Evolutionary conservation across 2,888 invertebrate species (phyloP).

Genomic region (Rotaria sp.): DNA sequence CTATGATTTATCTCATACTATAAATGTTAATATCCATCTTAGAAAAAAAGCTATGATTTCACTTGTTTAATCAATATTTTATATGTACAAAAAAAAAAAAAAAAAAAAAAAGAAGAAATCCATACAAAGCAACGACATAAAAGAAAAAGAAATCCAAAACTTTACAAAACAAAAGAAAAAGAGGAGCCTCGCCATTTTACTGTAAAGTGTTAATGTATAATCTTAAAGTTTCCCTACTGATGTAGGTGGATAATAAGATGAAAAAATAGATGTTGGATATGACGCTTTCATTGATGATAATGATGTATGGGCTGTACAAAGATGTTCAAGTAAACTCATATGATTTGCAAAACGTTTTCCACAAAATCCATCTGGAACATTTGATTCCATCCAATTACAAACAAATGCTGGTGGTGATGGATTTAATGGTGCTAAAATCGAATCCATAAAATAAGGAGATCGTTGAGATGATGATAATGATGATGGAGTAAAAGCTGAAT

Average conservation of each 20-base stretch:
- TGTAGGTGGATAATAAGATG: not conserved
- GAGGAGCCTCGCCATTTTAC: not conserved
- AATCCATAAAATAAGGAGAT: slow-evolving; percentile 15
- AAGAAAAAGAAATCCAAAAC: not conserved
- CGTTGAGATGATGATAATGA: not conserved
- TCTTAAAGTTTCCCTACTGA: slow-evolving; percentile 1
- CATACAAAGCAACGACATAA: not conserved
- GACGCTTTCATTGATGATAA: not conserved
- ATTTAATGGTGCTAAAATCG: not conserved
- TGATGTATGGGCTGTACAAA: slow-evolving; percentile 23
- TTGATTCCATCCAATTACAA: slow-evolving; percentile 29
- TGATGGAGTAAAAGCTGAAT: slow-evolving; percentile 2
- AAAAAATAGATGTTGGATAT: not conserved
- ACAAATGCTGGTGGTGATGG: not conserved
- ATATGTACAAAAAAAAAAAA: not conserved
- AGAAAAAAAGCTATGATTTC: not conserved
- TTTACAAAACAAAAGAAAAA: not conserved
- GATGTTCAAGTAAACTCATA: not conserved
- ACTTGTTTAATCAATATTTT: not conserved
- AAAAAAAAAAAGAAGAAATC: not conserved
- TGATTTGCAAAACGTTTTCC: slow-evolving; percentile 16
- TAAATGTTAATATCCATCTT: not conserved
- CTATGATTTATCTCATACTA: too few species aligned
- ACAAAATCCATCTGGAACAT: not conserved
- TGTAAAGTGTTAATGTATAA: not conserved